Percentiles rank a stretch among this genome's conserved stretches.
Conservation (phyloP, 2,797 vertebrate species). For the Anguilla megastoma region DNA sequence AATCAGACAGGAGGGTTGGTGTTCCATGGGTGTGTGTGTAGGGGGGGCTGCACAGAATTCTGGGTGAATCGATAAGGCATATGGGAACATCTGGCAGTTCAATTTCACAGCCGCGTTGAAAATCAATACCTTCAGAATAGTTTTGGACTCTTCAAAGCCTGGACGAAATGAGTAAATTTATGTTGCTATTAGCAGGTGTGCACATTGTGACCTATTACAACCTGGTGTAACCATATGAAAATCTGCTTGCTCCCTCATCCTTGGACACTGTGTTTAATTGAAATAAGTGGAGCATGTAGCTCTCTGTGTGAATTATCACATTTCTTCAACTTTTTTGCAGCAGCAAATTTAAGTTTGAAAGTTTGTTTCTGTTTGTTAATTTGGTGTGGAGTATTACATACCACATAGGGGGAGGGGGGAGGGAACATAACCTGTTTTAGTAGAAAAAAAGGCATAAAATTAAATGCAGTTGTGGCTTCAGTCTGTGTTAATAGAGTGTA, state of each 20-base stretch:
- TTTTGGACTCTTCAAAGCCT: conserved; percentile 11
- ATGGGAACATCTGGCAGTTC: conserved; percentile 8
- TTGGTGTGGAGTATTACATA: background rate
- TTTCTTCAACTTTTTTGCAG: background rate
- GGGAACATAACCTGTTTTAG: background rate
- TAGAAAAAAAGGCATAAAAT: background rate
- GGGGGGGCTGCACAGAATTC: background rate
- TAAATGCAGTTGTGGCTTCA: background rate
- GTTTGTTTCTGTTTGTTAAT: background rate
- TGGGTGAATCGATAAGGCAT: background rate
- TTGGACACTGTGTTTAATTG: background rate
- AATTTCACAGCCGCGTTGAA: background rate
- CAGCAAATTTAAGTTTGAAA: background rate
- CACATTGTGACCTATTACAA: background rate
- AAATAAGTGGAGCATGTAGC: background rate
- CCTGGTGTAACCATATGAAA: background rate
- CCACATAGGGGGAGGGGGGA: background rate
- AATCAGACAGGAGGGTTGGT: conserved; percentile 1
- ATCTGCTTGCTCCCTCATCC: background rate
- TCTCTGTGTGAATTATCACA: background rate
- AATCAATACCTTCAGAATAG: conserved; percentile 12
- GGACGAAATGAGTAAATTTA: background rate
- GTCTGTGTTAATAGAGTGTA: background rate
- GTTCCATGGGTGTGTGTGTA: background rate
- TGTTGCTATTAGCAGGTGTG: conserved; percentile 11